These are phyloP conservation scores for Clarias pachynema DNA, from an alignment of 2,797 vertebrate species.

Conservation along the genomic window DNA sequence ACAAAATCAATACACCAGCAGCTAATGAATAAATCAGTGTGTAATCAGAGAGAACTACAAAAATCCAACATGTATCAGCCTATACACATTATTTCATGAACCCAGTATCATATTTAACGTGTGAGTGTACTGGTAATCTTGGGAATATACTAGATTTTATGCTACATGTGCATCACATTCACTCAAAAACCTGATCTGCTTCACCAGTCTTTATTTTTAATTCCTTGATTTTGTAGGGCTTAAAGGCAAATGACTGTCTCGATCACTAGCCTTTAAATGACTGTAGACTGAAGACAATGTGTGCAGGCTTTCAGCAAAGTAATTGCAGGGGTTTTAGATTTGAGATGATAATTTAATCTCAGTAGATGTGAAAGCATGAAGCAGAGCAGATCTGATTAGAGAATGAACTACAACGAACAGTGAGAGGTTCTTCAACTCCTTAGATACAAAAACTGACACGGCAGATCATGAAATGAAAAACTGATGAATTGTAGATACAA, in stretches of 20 bases:
- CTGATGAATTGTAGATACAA: not conserved
- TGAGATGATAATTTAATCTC: conserved; percentile 23
- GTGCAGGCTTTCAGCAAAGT: conserved; percentile 4
- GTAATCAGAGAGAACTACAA: not conserved
- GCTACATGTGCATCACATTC: not conserved
- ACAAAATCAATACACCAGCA: too few species aligned
- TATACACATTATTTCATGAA: not conserved
- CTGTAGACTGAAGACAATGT: conserved; percentile 1
- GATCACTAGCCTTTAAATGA: not conserved
- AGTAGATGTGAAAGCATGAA: conserved; percentile 46
- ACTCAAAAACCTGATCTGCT: not conserved
- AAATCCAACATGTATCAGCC: not conserved
- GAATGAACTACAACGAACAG: conserved; percentile 66
- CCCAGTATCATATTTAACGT: not conserved
- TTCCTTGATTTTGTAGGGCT: not conserved
- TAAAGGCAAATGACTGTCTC: not conserved
- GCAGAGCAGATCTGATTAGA: conserved; percentile 65
- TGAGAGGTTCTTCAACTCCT: conserved; percentile 30
- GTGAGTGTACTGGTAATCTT: not conserved
- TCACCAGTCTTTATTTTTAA: not conserved
- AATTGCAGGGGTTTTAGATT: conserved; percentile 43
- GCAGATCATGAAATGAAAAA: not conserved
- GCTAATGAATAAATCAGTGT: too few species aligned
- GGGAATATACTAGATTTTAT: not conserved
- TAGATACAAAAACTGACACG: conserved; percentile 5